Conservation (phyloP, 2,888 invertebrate species). For the Pyrochroa serraticornis region DNA sequence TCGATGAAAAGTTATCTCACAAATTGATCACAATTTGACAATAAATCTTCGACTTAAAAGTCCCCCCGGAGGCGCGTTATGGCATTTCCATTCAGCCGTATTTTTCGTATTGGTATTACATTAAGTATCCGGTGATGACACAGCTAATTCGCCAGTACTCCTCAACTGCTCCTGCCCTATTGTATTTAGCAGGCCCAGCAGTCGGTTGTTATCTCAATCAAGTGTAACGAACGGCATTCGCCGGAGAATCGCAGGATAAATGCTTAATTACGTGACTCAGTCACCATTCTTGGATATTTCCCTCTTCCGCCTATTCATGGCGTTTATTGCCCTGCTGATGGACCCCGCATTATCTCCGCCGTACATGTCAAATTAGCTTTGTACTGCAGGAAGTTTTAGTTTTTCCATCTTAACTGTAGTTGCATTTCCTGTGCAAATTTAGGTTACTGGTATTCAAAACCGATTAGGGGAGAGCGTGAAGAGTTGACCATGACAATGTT, state of each 20-base stretch:
- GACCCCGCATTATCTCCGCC: slow-evolving; percentile 12
- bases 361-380: too few species aligned
- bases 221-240: slow-evolving; percentile 42
- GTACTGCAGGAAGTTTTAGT: too few species aligned
- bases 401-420: too few species aligned
- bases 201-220: slow-evolving; percentile 43
- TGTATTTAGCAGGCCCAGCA: slow-evolving; percentile 29
- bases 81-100: slow-evolving; percentile 9
- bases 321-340: slow-evolving; percentile 29
- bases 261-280: slow-evolving; percentile 49
- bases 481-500: too few species aligned
- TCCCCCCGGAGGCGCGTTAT: slow-evolving; percentile 13
- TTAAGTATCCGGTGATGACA: slow-evolving; percentile 21
- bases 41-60: slow-evolving; percentile 18
- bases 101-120: slow-evolving; percentile 17
- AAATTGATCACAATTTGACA: slow-evolving; percentile 20
- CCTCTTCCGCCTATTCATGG: slow-evolving; percentile 32
- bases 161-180: slow-evolving; percentile 14
- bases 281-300: slow-evolving; percentile 40
- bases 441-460: too few species aligned
- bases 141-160: slow-evolving; percentile 23
- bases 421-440: too few species aligned
- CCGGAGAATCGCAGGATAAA: slow-evolving; percentile 45
- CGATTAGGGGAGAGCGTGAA: too few species aligned
- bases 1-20: slow-evolving; percentile 16